A percentile compares a stretch with the other conserved stretches of the same genome.
phyloP scores from a whole-genome alignment of 2,113 vertebrate genomes.

The Apodemus speciosus region DNA sequence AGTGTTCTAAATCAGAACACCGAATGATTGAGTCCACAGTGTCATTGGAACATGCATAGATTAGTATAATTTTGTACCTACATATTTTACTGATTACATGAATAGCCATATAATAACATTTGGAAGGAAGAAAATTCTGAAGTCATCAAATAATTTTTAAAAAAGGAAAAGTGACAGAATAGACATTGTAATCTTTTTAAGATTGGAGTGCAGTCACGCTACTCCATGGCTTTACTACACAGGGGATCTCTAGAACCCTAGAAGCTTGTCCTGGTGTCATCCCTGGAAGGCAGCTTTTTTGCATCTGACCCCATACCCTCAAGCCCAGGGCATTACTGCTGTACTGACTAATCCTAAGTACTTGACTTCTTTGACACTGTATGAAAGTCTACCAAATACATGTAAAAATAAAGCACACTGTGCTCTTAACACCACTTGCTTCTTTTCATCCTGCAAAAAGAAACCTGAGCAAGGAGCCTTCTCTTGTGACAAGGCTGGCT shows the following conservation, averaged over 20 bases:
- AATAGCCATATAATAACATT: conserved; percentile 36
- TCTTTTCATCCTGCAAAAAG: conserved; percentile 31
- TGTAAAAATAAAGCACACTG: conserved; percentile 33
- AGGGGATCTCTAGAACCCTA: not conserved
- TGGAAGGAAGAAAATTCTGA: conserved; percentile 25
- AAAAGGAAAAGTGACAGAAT: conserved; percentile 8
- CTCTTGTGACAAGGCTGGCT: conserved; percentile 63
- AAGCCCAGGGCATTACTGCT: not conserved
- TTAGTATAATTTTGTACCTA: conserved; percentile 37
- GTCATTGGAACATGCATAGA: not conserved
- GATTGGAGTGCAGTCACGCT: not conserved
- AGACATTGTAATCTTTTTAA: conserved; percentile 44
- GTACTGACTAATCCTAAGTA: conserved; percentile 1
- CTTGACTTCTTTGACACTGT: conserved; percentile 5
- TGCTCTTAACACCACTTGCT: conserved; percentile 5
- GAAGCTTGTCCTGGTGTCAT: not conserved
- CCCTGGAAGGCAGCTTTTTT: not conserved
- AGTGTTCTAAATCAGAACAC: conserved; percentile 24
- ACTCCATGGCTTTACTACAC: not conserved
- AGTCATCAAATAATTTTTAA: not conserved
- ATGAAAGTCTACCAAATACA: conserved; percentile 14
- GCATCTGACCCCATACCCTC: not conserved
- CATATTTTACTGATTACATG: conserved; percentile 40
- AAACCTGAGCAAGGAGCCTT: conserved; percentile 60
- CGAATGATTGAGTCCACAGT: not conserved